Base-by-base conservation (phyloP, 2,797 vertebrate species). In the Crocodylus rhombifer region DNA sequence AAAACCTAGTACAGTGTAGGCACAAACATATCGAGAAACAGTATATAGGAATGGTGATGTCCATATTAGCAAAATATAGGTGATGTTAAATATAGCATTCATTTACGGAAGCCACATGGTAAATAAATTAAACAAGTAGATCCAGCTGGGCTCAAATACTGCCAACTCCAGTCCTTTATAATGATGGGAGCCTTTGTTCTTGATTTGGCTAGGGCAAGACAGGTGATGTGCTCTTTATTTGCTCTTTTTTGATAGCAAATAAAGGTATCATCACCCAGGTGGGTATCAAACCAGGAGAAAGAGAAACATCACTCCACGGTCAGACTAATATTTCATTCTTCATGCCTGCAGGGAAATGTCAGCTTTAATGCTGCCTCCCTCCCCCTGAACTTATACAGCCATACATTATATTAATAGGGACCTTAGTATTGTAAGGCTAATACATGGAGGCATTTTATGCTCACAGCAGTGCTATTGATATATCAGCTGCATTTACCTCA, bases 41-140 rank as follows among this genome's bases (percentile, higher is more conserved):
- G 42, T 6, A 0, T 0, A 2, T 61, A 36, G 80, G 17, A 94
- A 80, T 11, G 84, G 84, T 14, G 14, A 55, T n/a, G 65, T 82
- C 21, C 13, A 33, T 55, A 86, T 78, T 82, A 92, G 91, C 85
- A 67, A 84, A 93, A 83, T 30, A 25, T 15, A 3, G 10, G 71
- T 20, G 67, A 64, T 90, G 10, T 91, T 81, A 62, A 25, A 55
- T 56, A 57, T 0, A 0, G 42, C 89, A 89, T 63, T 84, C 21
- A 2, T 91, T 80, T 81, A 56, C 25, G 84, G 92, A 93, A 95
- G 61, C 76, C 85, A 89, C 77, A 64, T 55, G 90, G 73, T 0
- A 0, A 93, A 76, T 80, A 93, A 90, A 93, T 91, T 69, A 94
- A 96, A 86, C 82, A 87, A 95, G 69, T 57, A 94, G 78, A 95